These are phyloP conservation scores for Zaprionus ghesquierei DNA, from an alignment of 1,140 invertebrate genomes.

Conservation along the genomic window DNA sequence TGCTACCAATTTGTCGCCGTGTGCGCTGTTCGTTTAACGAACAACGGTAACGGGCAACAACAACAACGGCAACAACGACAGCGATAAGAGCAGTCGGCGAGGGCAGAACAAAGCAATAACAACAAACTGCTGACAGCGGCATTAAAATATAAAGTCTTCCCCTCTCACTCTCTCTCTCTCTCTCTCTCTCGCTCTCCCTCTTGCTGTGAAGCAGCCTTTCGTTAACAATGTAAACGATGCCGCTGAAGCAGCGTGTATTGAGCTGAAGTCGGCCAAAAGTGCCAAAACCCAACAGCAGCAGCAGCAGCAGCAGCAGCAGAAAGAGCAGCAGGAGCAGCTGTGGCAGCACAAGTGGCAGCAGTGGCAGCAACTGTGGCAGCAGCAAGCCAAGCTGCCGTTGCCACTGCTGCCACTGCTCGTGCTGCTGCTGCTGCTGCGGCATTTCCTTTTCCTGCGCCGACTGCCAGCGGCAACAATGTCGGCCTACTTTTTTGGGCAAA, in stretches of 20 bases:
- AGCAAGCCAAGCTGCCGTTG: constrained; percentile 12
- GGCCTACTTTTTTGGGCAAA: constrained; percentile 71
- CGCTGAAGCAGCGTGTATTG: constrained; percentile 44
- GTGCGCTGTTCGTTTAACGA: constrained; percentile 51
- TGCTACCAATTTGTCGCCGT: constrained; percentile 80
- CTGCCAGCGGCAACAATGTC: constrained; percentile 78
- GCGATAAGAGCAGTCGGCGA: constrained; percentile 26
- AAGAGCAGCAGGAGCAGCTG: not conserved
- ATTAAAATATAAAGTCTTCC: constrained; percentile 75
- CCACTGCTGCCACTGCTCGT: constrained; percentile 22
- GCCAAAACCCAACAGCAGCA: constrained; percentile 43
- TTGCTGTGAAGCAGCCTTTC: constrained; percentile 54
- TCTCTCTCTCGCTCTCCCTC: not conserved
- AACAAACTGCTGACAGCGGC: constrained; percentile 78
- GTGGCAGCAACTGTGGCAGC: constrained; percentile 1
- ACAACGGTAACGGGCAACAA: constrained; percentile 25
- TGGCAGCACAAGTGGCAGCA: constrained; percentile 1
- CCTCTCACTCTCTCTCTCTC: not conserved
- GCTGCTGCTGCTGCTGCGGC: constrained; percentile 58
- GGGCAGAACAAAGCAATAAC: constrained; percentile 70
- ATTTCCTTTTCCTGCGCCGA: constrained; percentile 76
- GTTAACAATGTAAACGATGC: constrained; percentile 76
- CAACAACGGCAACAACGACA: not conserved
- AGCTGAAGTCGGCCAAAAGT: constrained; percentile 61
- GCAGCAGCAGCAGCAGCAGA: constrained; percentile 16